Conservation (phyloP, 2,797 vertebrate species). For the Triplophysa bombifrons region DNA sequence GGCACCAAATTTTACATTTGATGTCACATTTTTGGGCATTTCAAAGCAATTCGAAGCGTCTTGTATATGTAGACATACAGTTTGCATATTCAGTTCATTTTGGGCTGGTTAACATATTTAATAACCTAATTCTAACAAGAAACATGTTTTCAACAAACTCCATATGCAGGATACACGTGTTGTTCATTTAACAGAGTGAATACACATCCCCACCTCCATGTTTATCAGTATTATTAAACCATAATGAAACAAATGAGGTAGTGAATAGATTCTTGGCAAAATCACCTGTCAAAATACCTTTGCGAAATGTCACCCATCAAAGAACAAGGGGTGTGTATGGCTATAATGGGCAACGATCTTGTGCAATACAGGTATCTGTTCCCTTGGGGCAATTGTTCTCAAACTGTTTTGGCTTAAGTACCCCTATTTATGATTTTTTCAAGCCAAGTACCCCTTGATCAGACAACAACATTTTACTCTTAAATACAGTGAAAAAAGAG, state of each 20-base stretch:
- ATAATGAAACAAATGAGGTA: slow-evolving; percentile 36
- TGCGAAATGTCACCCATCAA: slow-evolving; percentile 23
- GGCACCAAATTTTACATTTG: slow-evolving; percentile 20
- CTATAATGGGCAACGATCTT: slow-evolving; percentile 30
- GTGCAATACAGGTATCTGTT: slow-evolving; percentile 10
- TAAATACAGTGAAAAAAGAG: too few relatives aligned
- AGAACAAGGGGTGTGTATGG: slow-evolving; percentile 14
- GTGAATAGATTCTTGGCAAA: slow-evolving; percentile 19
- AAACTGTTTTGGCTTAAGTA: too few relatives aligned
- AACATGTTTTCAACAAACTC: not conserved
- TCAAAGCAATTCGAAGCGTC: not conserved
- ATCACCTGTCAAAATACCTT: slow-evolving; percentile 12
- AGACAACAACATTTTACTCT: too few relatives aligned
- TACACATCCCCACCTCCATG: not conserved
- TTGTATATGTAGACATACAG: not conserved
- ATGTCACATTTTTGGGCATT: not conserved
- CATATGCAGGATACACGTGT: not conserved
- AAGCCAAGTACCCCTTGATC: too few relatives aligned
- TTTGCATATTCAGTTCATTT: not conserved
- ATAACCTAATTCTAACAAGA: not conserved
- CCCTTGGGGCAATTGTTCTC: not conserved
- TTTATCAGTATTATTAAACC: not conserved
- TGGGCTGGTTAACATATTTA: not conserved
- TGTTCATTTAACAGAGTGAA: not conserved
- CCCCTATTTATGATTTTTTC: too few relatives aligned